Base-by-base conservation (phyloP, 2,797 vertebrate species). In the Anguilla marmorata region DNA sequence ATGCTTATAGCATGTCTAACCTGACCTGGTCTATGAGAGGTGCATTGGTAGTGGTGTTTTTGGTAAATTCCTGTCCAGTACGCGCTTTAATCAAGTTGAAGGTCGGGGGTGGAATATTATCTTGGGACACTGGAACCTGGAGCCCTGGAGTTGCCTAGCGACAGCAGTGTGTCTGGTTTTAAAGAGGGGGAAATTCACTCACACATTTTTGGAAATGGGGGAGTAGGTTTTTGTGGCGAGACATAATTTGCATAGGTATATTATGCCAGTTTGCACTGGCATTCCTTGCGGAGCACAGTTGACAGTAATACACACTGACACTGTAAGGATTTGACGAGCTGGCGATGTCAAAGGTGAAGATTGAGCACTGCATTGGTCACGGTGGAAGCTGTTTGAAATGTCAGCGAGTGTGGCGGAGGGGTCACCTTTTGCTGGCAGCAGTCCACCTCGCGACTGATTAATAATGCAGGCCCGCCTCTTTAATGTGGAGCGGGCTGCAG, bases 101-200 rank as follows among this genome's bases (percentile, higher is more conserved):
- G 19, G 79, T 48, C 41, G 50, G 41, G 79, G 45, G 8, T 82
- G 45, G 79, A 82, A 50, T 82, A 82, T 82, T 50, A 50, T n/a
- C 79, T 48, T 50, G 79, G 45, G 79, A n/a, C 79, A 48, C 79
- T 82, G 45, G 41, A 82, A 82, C 79, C 45, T 82, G 79, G 30
- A 76, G 37, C 14, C 74, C 74, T 41, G 14, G 41, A 21, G 45
- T 82, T 82, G 79, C 79, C 79, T 48, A 82, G 79, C 79, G 5
- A 82, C 79, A 45, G 45, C 24, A 69, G 8, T 69, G 6, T 66
- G 24, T 69, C 79, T 50, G 74, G 45, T 27, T 80, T 4, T 1
- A 21, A 19, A 48, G 19, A 45, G 37, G 19, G 76, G 41, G 16
- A 80, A 48, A 80, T 48, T 80, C 76, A 48, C 12, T 24, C 76